Percentiles rank a stretch among this genome's conserved stretches.
phyloP scores from a whole-genome alignment of 2,113 vertebrate species.

The Epinephelus moara region DNA sequence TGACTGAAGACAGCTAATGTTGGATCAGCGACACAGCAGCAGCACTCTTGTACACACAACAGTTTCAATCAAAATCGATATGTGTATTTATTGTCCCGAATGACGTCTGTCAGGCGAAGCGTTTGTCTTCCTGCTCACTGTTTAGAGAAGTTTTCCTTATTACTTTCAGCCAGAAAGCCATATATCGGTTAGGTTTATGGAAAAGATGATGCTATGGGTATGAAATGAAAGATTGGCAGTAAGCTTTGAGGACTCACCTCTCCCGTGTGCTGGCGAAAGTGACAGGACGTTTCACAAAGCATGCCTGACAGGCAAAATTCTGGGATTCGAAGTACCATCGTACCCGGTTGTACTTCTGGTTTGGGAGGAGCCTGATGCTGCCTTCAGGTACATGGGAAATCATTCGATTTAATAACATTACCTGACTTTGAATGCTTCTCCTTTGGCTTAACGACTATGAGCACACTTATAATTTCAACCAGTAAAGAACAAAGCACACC shows the following conservation, averaged over 20 bases:
- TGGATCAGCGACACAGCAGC: neutral
- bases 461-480: neutral
- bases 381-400: neutral
- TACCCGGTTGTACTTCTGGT: conserved; percentile 3
- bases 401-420: neutral
- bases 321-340: rapidly evolving
- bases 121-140: rapidly evolving
- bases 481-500: neutral
- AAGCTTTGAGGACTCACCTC: no score
- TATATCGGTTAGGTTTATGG: no score
- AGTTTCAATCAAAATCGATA: no score
- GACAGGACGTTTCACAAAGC: rapidly evolving
- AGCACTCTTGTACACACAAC: no score
- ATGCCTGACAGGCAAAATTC: rapidly evolving
- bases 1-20: neutral
- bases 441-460: neutral
- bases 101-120: rapidly evolving
- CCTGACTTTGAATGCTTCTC: neutral
- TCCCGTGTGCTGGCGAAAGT: no score
- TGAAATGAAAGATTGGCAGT: no score
- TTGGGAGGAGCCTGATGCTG: conserved; percentile 49
- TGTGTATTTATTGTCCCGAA: rapidly evolving
- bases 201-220: no score
- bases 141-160: no score
- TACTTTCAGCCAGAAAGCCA: no score